A percentile compares a stretch with the other conserved stretches of the same genome.
Evolutionary conservation across 2,888 invertebrate genomes (phyloP).

Genomic region (Amiota mariae): DNA sequence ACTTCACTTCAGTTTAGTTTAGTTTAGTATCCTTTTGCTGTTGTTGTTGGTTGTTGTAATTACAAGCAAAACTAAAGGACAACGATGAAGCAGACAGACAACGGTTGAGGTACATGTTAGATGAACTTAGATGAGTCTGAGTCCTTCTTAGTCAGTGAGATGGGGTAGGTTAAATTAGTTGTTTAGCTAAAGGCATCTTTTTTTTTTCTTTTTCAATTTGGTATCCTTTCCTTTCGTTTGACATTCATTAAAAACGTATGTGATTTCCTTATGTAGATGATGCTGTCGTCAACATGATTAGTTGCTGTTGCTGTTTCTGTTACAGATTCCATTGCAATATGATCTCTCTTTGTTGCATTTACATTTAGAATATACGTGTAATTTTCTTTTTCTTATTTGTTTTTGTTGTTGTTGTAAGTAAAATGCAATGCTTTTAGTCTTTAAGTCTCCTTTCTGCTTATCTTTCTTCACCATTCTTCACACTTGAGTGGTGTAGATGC

Average conservation of each 20-base stretch:
- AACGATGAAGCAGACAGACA: no score
- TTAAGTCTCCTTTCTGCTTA: no score
- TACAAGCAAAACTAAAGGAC: conserved; percentile 40
- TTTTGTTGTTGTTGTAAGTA: not conserved
- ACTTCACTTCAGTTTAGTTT: not conserved
- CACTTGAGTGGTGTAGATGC: not conserved
- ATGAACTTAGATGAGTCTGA: no score
- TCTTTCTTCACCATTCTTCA: no score
- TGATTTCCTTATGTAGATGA: conserved; percentile 44
- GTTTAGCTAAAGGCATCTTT: conserved; percentile 31
- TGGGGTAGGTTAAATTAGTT: conserved; percentile 59
- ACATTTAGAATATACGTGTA: not conserved
- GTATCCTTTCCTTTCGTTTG: conserved; percentile 8
- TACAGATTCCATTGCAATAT: not conserved
- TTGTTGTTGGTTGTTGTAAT: conserved; percentile 44
- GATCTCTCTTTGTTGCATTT: no score
- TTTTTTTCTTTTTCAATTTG: no score
- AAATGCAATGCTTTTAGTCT: not conserved
- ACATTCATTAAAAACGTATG: conserved; percentile 49
- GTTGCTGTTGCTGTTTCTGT: conserved; percentile 43
- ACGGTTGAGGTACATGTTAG: no score
- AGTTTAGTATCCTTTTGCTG: not conserved
- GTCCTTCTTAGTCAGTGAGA: conserved; percentile 25
- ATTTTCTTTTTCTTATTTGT: not conserved
- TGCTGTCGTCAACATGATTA: conserved; percentile 61